Conservation (phyloP, 2,113 vertebrate species). For the Pristiophorus japonicus region DNA sequence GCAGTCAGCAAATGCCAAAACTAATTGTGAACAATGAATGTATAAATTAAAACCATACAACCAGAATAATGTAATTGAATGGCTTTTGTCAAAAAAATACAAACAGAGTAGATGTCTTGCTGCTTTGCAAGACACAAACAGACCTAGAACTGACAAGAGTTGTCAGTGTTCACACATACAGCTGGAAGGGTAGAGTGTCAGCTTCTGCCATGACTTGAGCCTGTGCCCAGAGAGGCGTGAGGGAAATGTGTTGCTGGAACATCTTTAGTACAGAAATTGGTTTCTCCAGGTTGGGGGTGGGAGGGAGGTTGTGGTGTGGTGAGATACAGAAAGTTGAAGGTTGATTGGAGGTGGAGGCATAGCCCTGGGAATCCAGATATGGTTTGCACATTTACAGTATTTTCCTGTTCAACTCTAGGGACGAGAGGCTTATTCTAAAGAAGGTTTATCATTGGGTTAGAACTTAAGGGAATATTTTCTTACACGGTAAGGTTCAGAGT, state of each 20-base stretch:
- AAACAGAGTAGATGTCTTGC: not conserved
- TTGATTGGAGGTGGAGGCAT: not conserved
- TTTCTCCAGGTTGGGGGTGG: too few species aligned
- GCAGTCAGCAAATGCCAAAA: not conserved
- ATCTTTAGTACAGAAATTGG: not conserved
- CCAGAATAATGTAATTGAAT: not conserved
- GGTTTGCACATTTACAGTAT: not conserved
- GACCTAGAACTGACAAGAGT: not conserved
- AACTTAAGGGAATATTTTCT: not conserved
- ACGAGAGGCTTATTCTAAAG: not conserved
- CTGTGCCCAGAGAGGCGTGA: not conserved
- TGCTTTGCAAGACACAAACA: not conserved
- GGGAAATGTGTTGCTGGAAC: slow-evolving; percentile 3
- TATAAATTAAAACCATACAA: not conserved
- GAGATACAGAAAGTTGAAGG: not conserved
- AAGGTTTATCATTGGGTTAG: not conserved
- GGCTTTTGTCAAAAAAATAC: not conserved
- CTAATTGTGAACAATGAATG: not conserved
- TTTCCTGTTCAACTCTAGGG: not conserved
- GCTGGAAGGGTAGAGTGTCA: not conserved
- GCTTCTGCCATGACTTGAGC: not conserved
- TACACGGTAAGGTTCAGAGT: not conserved
- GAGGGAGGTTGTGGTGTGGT: not conserved
- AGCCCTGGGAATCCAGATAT: not conserved
- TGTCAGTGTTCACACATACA: not conserved